Percentiles rank a stretch among this genome's conserved stretches.
These are phyloP conservation scores for Mustelus asterias DNA, from an alignment of 2,113 vertebrate species.

Conservation along the genomic window DNA sequence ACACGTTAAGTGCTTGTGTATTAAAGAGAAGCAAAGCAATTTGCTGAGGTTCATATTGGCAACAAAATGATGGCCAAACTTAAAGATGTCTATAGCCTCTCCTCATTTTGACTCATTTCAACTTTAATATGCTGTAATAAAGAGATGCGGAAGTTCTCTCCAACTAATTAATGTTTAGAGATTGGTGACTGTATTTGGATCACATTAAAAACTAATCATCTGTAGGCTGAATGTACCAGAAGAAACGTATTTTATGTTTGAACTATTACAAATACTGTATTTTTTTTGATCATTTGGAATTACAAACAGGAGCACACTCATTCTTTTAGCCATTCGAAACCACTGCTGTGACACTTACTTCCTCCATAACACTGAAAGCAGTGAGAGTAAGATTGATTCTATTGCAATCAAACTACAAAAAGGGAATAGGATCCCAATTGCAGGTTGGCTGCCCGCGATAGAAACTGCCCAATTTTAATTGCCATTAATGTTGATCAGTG, in stretches of 20 bases:
- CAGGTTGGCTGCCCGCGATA: neutral
- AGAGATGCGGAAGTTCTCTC: neutral
- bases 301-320: neutral
- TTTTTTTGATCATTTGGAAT: neutral
- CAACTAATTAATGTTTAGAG: neutral
- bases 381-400: neutral
- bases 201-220: neutral
- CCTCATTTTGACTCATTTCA: neutral
- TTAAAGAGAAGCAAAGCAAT: neutral
- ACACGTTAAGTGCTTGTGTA: neutral
- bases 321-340: neutral
- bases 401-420: neutral
- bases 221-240: neutral
- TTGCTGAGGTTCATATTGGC: neutral
- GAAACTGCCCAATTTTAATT: neutral
- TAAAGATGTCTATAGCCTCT: neutral
- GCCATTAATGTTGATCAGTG: neutral
- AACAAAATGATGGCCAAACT: neutral
- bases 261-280: neutral
- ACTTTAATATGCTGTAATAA: too few species aligned
- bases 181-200: neutral
- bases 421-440: neutral
- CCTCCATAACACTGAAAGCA: neutral
- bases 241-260: neutral
- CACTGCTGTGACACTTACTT: neutral